Base-by-base conservation (phyloP, 1,140 invertebrate species). In the Hyphantria cunea region DNA sequence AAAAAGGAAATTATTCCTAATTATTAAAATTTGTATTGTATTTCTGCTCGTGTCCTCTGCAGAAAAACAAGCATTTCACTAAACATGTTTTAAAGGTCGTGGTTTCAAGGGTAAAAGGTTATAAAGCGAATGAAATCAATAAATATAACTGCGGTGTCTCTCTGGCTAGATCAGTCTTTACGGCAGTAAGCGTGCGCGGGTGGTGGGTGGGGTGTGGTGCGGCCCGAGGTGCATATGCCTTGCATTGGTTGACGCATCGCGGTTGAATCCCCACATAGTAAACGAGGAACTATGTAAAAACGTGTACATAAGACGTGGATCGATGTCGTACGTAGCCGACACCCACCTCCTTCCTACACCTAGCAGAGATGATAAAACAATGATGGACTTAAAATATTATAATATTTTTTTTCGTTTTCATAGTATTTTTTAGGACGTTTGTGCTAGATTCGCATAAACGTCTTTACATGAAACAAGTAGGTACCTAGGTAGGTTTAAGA, bases 181-280 rank as follows among this genome's bases (percentile, higher is more conserved):
- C 45, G 32, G 55, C 53, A 70, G 52, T 62, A 39, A 15, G 54
- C 48, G 58, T 41, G 50, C 8, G 42, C 48, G 63, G 44, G 59
- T 45, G 34, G n/a, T n/a, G 65, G 25, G 55, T 41, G 33, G 65
- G 45, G 63, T 17, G 63, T 17, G 49, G 64, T 32, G 58, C 51
- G 62, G 69, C 53, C 68, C 65, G 81, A 72, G 74, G 72, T 82
- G 84, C 80, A 84, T 82, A 77, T 89, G 51, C 67, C 67, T 65
- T 69, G 84, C 84, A 87, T 85, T 72, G 74, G 82, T 86, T 89
- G 82, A 85, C 82, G 82, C 86, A 88, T 86, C 81, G 80, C 82
- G 77, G 79, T 86, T 80, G 75, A 81, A 84, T 83, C 83, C 81
- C 81, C 80, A 87, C 82, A 85, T 84, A 86, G 74, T 63, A 78